Evolutionary conservation across 2,113 vertebrate species (phyloP).

Genomic region (Talpa occidentalis): DNA sequence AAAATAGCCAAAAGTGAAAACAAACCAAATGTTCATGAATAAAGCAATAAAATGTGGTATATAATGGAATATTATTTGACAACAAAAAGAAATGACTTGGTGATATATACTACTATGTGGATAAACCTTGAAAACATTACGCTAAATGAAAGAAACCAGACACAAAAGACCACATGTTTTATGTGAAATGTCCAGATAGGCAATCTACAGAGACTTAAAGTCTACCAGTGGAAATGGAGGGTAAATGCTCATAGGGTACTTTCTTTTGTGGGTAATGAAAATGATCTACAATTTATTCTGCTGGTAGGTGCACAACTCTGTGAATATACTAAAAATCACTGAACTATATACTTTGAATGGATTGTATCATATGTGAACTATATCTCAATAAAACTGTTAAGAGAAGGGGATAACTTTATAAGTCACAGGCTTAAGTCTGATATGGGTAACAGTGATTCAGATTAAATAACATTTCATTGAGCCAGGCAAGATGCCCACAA

Average conservation of each 20-base stretch:
- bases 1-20: background rate
- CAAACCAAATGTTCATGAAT: conserved; percentile 12
- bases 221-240: background rate
- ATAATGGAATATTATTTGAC: conserved; percentile 6
- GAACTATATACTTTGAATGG: background rate
- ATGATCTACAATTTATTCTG: background rate
- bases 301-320: background rate
- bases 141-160: background rate
- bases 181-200: background rate
- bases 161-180: background rate
- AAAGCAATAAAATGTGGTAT: conserved; percentile 4
- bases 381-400: conserved; percentile 36
- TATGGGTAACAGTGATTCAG: background rate
- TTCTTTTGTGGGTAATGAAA: background rate
- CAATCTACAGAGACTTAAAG: background rate
- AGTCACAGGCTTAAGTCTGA: background rate
- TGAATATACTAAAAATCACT: background rate
- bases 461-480: conserved; percentile 9
- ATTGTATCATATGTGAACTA: background rate
- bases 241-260: background rate
- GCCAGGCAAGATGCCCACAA: background rate
- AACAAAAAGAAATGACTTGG: conserved; percentile 5
- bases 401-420: background rate
- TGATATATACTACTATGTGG: background rate
- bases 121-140: background rate